Percentiles rank a stretch among this genome's conserved stretches.
Evolutionary conservation across 2,113 vertebrate species (phyloP).

Genomic region (Rhegmatorhina hoffmannsi): DNA sequence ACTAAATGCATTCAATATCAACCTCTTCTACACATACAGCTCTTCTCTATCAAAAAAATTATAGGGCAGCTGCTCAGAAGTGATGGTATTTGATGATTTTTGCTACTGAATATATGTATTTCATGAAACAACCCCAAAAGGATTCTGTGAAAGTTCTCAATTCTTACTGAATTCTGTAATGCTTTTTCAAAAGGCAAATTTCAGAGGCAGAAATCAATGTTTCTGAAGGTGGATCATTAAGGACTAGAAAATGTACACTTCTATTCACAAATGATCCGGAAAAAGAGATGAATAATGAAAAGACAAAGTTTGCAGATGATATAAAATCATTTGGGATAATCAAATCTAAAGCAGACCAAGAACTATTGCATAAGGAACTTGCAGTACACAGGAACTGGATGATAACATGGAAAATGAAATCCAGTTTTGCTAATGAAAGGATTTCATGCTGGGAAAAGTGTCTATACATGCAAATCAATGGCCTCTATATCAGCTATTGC

Average conservation of each 20-base stretch:
- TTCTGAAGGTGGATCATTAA: conserved; percentile 41
- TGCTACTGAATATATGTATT: background rate
- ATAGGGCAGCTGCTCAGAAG: background rate
- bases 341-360: conserved; percentile 14
- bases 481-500: background rate
- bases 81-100: background rate
- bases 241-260: conserved; percentile 33
- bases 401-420: background rate
- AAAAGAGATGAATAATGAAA: conserved; percentile 62
- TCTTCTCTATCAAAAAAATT: background rate
- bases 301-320: conserved; percentile 39
- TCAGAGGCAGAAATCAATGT: conserved; percentile 43
- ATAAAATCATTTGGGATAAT: conserved; percentile 39
- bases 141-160: background rate
- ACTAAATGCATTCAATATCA: background rate
- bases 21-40: background rate
- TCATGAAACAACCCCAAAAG: background rate
- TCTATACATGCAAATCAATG: background rate
- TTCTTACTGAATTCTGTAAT: conserved; percentile 12
- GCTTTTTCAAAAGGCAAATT: conserved; percentile 40
- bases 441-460: background rate
- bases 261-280: conserved; percentile 51
- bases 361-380: background rate
- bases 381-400: background rate
- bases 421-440: background rate